phyloP scores from a whole-genome alignment of 2,797 vertebrate genomes.

The Aeoliscus strigatus region DNA sequence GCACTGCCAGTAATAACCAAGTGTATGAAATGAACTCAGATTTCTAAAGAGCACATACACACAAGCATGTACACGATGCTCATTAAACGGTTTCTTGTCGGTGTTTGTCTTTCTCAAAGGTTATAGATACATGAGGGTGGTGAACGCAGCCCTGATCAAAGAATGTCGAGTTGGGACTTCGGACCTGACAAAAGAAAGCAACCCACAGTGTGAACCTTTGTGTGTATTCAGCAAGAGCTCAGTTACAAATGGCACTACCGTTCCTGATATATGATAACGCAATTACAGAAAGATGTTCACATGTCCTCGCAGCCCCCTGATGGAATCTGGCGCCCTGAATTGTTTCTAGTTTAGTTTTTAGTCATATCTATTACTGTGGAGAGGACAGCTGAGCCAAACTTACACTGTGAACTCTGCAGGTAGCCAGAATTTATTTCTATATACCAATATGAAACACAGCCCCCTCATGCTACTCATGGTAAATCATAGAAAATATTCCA shows the following conservation, averaged over 20 bases:
- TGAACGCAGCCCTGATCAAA: conserved; percentile 63
- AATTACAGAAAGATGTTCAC: conserved; percentile 48
- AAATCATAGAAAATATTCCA: conserved; percentile 6
- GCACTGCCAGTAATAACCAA: conserved; percentile 60
- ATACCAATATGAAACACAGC: conserved; percentile 21
- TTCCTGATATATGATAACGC: conserved; percentile 39
- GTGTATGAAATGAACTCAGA: conserved; percentile 62
- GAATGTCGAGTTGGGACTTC: conserved; percentile 47
- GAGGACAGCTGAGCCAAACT: conserved; percentile 44
- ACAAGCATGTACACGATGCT: conserved; percentile 40
- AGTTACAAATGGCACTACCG: conserved; percentile 16
- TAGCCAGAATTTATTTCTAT: conserved; percentile 33
- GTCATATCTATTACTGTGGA: conserved; percentile 29
- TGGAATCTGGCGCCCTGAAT: conserved; percentile 39
- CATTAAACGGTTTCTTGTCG: conserved; percentile 64
- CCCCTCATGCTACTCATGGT: conserved; percentile 1
- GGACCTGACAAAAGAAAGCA: conserved; percentile 52
- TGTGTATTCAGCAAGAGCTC: conserved; percentile 22
- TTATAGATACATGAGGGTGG: conserved; percentile 57
- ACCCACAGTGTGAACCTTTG: conserved; percentile 36
- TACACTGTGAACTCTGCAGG: conserved; percentile 30
- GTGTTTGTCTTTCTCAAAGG: conserved; percentile 65
- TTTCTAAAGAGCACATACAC: conserved; percentile 42
- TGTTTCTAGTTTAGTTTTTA: conserved; percentile 25
- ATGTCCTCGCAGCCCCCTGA: conserved; percentile 41